phyloP scores from a whole-genome alignment of 1,140 invertebrate genomes.

The Drosophila saltans region DNA sequence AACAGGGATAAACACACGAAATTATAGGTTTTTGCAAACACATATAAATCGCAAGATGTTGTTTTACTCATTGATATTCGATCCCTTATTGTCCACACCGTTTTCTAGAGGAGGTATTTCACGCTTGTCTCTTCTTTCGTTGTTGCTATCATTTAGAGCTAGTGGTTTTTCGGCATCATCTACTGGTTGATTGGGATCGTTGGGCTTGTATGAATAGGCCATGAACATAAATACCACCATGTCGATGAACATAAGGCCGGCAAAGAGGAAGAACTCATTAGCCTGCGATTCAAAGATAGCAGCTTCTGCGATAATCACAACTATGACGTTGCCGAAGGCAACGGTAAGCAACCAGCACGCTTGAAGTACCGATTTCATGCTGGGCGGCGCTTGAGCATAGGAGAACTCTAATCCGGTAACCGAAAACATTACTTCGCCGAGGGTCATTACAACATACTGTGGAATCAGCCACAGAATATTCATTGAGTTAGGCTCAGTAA shows the following conservation, averaged over 20 bases:
- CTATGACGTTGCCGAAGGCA: conserved; percentile 93
- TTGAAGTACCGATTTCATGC: conserved; percentile 96
- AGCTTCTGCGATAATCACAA: conserved; percentile 87
- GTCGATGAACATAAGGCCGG: conserved; percentile 91
- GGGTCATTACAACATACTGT: conserved; percentile 94
- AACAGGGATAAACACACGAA: conserved; percentile 37
- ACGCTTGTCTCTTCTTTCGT: conserved; percentile 10
- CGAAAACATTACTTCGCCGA: conserved; percentile 94
- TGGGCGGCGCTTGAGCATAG: conserved; percentile 94
- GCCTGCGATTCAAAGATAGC: conserved; percentile 83
- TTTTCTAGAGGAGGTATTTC: conserved; percentile 40
- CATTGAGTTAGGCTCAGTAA: conserved; percentile 88
- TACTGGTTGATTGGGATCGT: conserved; percentile 51
- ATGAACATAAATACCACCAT: conserved; percentile 92
- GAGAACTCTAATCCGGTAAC: conserved; percentile 96
- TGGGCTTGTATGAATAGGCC: conserved; percentile 87
- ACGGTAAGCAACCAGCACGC: conserved; percentile 95
- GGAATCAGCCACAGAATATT: conserved; percentile 94
- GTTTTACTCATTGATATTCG: conserved; percentile 40
- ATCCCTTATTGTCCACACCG: conserved; percentile 69
- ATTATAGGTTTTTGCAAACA: conserved; percentile 51
- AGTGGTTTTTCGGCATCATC: conserved; percentile 49
- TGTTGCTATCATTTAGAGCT: conserved; percentile 28
- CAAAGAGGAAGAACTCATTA: conserved; percentile 94
- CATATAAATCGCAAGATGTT: conserved; percentile 58